Evolutionary conservation across 2,888 invertebrate genomes (phyloP).

Genomic region (Oscheius myriophilus): DNA sequence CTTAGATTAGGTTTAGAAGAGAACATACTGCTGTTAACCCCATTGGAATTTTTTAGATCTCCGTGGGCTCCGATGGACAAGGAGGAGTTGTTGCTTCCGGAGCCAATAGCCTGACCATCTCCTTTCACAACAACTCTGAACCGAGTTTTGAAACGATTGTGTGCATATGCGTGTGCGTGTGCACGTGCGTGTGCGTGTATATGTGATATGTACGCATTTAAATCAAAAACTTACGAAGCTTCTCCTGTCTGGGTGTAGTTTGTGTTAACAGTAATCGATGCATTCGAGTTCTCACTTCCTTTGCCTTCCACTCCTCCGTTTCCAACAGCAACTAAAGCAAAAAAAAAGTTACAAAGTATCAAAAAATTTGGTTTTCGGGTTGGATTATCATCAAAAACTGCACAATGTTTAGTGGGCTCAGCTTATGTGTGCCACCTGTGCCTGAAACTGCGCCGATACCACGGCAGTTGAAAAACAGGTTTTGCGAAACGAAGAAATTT

Average conservation of each 20-base stretch:
- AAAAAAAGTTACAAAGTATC: no score
- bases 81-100: slow-evolving; percentile 40
- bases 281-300: slow-evolving; percentile 51
- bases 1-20: background rate
- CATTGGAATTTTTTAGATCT: slow-evolving; percentile 35
- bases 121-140: slow-evolving; percentile 40
- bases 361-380: no score
- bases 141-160: background rate
- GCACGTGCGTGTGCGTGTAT: background rate
- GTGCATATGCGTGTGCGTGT: background rate
- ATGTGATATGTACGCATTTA: slow-evolving; percentile 12
- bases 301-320: slow-evolving; percentile 45
- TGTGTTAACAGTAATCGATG: slow-evolving; percentile 47
- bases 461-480: no score
- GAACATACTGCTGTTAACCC: slow-evolving; percentile 37
- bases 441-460: no score
- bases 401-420: no score
- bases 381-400: no score
- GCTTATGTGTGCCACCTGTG: no score
- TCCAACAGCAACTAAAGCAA: slow-evolving; percentile 50
- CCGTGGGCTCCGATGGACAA: slow-evolving; percentile 43
- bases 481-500: no score
- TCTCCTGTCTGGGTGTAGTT: slow-evolving; percentile 46
- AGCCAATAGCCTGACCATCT: slow-evolving; percentile 43
- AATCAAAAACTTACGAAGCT: slow-evolving; percentile 31